Percentiles rank a stretch among this genome's conserved stretches.
Conservation (phyloP, 92 coral and sea anemone genomes). For the Phenganax stokvisi region DNA sequence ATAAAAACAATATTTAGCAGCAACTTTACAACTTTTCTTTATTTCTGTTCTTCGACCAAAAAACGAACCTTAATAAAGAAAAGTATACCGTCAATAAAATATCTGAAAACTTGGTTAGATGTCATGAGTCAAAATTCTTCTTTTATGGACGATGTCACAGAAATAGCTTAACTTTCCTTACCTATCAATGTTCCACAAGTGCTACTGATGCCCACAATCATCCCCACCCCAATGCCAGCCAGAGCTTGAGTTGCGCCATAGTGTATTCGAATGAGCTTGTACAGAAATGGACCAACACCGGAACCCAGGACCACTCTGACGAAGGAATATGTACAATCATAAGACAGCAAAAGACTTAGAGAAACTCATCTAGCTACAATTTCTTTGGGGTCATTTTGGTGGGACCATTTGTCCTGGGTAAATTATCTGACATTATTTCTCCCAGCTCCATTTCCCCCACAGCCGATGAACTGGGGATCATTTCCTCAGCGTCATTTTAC, state of each 20-base stretch:
- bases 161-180: not conserved
- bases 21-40: conserved; percentile 60
- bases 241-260: conserved; percentile 33
- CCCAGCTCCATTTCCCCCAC: too few species aligned
- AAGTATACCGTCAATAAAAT: not conserved
- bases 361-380: not conserved
- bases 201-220: conserved; percentile 28
- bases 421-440: too few species aligned
- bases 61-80: conserved; percentile 47
- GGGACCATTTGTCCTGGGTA: too few species aligned
- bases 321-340: not conserved
- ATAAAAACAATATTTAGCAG: conserved; percentile 63
- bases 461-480: too few species aligned
- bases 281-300: conserved; percentile 38
- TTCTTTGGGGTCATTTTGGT: too few species aligned
- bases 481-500: too few species aligned
- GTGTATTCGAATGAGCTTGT: conserved; percentile 13
- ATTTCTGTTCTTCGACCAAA: conserved; percentile 62
- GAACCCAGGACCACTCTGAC: conserved; percentile 30
- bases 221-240: conserved; percentile 34
- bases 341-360: not conserved
- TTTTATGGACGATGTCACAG: not conserved
- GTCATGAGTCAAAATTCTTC: not conserved
- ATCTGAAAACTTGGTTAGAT: conserved; percentile 18
- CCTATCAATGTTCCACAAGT: conserved; percentile 22